Evolutionary conservation across 2,797 vertebrate species (phyloP).

Genomic region (Eulemur albifrons): DNA sequence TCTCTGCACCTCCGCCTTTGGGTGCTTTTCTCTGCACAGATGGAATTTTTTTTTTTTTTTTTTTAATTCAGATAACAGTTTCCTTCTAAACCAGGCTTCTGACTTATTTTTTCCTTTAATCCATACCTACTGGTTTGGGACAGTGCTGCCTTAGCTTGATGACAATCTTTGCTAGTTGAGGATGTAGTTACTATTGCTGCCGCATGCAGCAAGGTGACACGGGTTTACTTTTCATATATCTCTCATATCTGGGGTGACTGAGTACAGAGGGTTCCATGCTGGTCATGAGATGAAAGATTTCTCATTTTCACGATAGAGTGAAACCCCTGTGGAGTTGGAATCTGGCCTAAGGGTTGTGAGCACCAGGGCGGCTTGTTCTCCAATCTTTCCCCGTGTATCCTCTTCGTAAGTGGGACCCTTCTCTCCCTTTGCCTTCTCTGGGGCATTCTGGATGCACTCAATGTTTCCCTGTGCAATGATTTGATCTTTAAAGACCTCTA

Average conservation of each 20-base stretch:
- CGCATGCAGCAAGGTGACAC: rapidly evolving
- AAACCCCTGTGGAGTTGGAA: not conserved
- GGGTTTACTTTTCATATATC: not conserved
- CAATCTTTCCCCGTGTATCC: not conserved
- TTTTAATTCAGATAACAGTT: not conserved
- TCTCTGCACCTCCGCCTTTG: not conserved
- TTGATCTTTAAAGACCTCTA: not conserved
- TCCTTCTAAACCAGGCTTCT: slow-evolving; percentile 25
- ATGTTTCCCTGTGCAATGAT: not conserved
- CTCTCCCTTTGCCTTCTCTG: not conserved
- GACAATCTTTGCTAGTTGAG: not conserved
- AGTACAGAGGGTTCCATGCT: not conserved
- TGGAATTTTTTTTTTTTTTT: not conserved
- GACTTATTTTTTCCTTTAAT: not conserved
- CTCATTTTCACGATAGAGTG: not conserved
- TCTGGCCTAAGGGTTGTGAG: not conserved
- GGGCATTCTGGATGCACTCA: not conserved
- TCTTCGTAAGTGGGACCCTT: not conserved
- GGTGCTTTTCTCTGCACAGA: not conserved
- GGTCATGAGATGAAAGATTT: not conserved
- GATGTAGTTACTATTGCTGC: not conserved
- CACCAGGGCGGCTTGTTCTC: not conserved
- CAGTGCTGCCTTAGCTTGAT: not conserved
- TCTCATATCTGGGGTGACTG: not conserved
- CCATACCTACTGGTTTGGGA: not conserved